Base-by-base conservation (phyloP, 2,797 vertebrate genomes). In the Threskiornis aethiopicus region DNA sequence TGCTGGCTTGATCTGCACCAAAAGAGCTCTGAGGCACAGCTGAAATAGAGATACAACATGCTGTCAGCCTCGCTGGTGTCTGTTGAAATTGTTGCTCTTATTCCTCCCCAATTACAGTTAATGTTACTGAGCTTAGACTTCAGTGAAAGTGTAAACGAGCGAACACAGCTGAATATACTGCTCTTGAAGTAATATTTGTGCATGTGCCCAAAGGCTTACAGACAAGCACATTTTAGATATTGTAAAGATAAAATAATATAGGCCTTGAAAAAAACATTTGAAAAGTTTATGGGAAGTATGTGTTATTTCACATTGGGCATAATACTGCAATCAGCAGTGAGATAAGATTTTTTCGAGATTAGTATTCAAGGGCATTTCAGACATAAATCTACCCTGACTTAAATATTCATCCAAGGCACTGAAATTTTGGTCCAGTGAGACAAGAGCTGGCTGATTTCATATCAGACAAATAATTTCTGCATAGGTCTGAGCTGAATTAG, bases 51-150 rank as follows among this genome's bases (percentile, higher is more conserved):
- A 42, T 5, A 42, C 17, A 24, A 31, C 26, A 4, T 0, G 5
- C 17, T 33, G 8, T 6, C 4, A 1, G 41, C 75, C 52, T 58
- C 3, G 0, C 13, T 0, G 3, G 17, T 17, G 17, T 13, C 67
- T 62, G 46, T 3, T 57, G 42, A 22, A 80, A 44, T 3, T 22
- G 24, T 26, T 72, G 76, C 65, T 82, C 46, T 85, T 57, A 47
- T 66, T 44, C 76, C 66, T 81, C 65, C 73, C 8, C 76, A 33
- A 22, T 33, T 65, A 24, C 35, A 55, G 73, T 21, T 80, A 37
- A 67, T 18, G 25, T 35, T 44, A 33, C 47, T 5, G 58, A 35
- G 78, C 81, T 77, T 13, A 39, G 49, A 19, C 52, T 42, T 31
- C 62, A 66, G 9, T 11, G 41, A 8, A 87, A 71, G 78, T 3